Percentiles rank a stretch among this genome's conserved stretches.
Conservation (phyloP, 2,797 vertebrate species). For the Trematomus bernacchii region DNA sequence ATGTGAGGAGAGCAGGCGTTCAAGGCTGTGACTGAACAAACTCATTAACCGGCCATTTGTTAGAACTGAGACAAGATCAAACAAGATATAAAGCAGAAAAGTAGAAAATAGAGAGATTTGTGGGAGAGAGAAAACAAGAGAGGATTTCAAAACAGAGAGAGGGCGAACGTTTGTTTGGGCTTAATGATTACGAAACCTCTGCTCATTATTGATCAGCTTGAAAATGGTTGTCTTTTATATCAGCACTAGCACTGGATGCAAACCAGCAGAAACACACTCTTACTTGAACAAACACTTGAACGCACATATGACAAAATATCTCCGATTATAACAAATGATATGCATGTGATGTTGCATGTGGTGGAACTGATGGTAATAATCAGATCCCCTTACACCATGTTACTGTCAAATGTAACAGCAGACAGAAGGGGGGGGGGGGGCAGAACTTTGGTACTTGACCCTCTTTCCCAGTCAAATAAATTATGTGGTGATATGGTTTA, state of each 20-base stretch:
- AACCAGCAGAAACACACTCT: neutral
- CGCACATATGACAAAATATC: neutral
- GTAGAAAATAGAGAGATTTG: conserved; percentile 7
- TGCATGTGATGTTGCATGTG: conserved; percentile 14
- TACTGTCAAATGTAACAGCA: conserved; percentile 22
- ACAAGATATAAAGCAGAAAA: conserved; percentile 32
- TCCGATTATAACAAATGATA: conserved; percentile 14
- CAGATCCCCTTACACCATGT: conserved; percentile 25
- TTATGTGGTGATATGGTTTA: neutral
- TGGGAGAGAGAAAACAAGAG: conserved; percentile 17
- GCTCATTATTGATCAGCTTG: conserved; percentile 15
- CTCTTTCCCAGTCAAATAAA: neutral
- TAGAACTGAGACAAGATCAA: conserved; percentile 45
- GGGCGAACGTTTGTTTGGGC: conserved; percentile 24
- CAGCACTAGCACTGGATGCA: neutral
- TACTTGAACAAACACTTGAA: neutral
- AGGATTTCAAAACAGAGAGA: conserved; percentile 22
- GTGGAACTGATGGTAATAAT: conserved; percentile 13
- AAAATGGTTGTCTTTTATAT: conserved; percentile 21
- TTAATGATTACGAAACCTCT: conserved; percentile 46
- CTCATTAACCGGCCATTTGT: conserved; percentile 70
- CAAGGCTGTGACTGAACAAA: conserved; percentile 73
- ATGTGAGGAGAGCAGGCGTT: conserved; percentile 58
- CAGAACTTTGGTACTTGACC: neutral
- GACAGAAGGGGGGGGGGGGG: neutral